phyloP scores from a whole-genome alignment of 2,113 vertebrate species.

The Rhipidura dahli region DNA sequence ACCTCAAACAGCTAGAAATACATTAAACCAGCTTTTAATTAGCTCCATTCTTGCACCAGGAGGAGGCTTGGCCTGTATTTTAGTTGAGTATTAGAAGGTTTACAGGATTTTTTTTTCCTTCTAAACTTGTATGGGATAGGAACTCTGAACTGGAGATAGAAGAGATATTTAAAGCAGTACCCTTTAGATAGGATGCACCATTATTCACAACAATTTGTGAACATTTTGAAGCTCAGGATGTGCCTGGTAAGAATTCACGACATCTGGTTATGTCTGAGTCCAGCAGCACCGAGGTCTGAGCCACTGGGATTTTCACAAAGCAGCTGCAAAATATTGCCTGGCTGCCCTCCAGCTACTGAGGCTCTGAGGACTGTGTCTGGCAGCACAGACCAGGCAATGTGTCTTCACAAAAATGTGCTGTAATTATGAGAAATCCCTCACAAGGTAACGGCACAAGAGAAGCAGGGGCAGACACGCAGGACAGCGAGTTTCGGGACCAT shows the following conservation, averaged over 20 bases:
- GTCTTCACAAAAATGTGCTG: not conserved
- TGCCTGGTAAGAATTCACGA: not conserved
- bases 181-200: not conserved
- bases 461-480: not conserved
- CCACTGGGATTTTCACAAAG: not conserved
- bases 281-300: not conserved
- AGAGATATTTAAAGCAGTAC: not conserved
- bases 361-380: not conserved
- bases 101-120: not conserved
- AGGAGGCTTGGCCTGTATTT: not conserved
- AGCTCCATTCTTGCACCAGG: not conserved
- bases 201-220: not conserved
- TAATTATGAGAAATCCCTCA: not conserved
- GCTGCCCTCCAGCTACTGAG: constrained; percentile 10
- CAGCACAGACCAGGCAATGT: not conserved
- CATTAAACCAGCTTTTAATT: not conserved
- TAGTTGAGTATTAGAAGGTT: not conserved
- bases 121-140: not conserved
- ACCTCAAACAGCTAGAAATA: not conserved
- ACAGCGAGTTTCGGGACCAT: not conserved
- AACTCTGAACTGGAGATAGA: not conserved
- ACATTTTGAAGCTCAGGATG: not conserved
- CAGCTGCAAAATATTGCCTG: constrained; percentile 33
- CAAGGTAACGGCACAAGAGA: not conserved
- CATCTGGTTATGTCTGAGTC: not conserved